Conservation (phyloP, 2,113 vertebrate species). For the Sapajus apella region DNA sequence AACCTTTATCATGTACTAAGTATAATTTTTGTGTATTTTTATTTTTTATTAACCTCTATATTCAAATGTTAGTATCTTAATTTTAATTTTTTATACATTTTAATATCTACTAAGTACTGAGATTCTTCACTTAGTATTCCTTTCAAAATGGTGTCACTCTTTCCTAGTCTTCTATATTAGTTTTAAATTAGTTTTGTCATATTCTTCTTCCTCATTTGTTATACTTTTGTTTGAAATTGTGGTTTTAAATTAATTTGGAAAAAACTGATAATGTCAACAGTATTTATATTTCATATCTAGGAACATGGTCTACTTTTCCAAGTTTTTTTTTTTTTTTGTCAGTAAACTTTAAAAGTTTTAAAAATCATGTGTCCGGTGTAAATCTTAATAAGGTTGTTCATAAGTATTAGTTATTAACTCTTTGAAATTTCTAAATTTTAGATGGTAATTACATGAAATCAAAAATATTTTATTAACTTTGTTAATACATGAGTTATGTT, state of each 20-base stretch:
- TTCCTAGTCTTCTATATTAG: not conserved
- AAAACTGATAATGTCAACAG: not conserved
- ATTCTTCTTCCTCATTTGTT: not conserved
- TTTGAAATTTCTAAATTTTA: slow-evolving; percentile 39
- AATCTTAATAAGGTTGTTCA: not conserved
- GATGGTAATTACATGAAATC: not conserved
- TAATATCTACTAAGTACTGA: slow-evolving; percentile 18
- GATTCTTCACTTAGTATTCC: not conserved
- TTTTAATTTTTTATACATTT: slow-evolving; percentile 38
- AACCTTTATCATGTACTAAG: not conserved
- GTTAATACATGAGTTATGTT: not conserved
- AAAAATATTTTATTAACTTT: slow-evolving; percentile 32
- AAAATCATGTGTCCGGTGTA: not conserved
- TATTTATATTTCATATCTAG: not conserved
- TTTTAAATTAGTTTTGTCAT: not conserved
- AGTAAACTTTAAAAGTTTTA: slow-evolving; percentile 19
- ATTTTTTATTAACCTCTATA: not conserved
- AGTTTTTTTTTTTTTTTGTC: not conserved
- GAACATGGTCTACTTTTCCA: not conserved
- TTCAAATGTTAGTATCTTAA: not conserved
- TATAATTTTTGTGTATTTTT: slow-evolving; percentile 13
- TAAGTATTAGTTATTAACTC: not conserved
- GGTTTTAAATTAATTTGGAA: slow-evolving; percentile 15
- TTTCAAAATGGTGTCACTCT: slow-evolving; percentile 1
- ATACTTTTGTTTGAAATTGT: slow-evolving; percentile 44